Evolutionary conservation across 2,113 vertebrate species (phyloP), one percentile per base, ranked within the genome.

Genomic region (Alouatta palliata): DNA sequence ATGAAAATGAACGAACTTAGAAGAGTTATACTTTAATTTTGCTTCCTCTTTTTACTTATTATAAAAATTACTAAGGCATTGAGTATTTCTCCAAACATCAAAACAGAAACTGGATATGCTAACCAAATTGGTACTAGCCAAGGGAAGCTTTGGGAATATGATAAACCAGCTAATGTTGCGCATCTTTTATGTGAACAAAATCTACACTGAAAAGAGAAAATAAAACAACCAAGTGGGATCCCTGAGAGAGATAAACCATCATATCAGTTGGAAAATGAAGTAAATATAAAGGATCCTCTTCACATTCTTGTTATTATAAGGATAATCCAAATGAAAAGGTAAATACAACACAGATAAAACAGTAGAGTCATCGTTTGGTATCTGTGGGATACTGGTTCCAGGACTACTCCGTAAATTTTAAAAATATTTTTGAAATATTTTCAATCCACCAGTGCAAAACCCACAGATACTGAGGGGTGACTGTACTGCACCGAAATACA

Each of bases 1-100:
- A 58, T 37, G 56, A 49, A 91, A 90, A 92, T 83, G 68, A 83
- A 75, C 58, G 86, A 75, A 88, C 35, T 71, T 56, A 30, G 30
- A 93, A 93, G 20, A 45, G 61, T 91, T 91, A 66, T 12, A 84
- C n/a, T 81, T 81, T 82, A 75, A 47, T 56, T 87, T 77, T 84
- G 10, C 45, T 87, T 94, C 66, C 32, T 6, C 25, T 56, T 83
- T 83, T 94, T 6, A 80, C 68, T 83, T 92, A n/a, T 56, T 87
- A 84, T 79, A 49, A 86, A 91, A 83, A 58, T 8, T 23, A 52
- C 47, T 70, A 52, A 21, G 16, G 27, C 54, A 56, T 27, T 64
- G n/a, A 90, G 61, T 16, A 17, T 66, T 64, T 25, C 27, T 81
- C 43, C 35, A 82, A 81, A 37, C 17, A 96, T 80, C 47, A 83